Percentiles rank a stretch among this genome's conserved stretches.
These are phyloP conservation scores for Fopius arisanus DNA, from an alignment of 1,140 invertebrate genomes.

Conservation along the genomic window DNA sequence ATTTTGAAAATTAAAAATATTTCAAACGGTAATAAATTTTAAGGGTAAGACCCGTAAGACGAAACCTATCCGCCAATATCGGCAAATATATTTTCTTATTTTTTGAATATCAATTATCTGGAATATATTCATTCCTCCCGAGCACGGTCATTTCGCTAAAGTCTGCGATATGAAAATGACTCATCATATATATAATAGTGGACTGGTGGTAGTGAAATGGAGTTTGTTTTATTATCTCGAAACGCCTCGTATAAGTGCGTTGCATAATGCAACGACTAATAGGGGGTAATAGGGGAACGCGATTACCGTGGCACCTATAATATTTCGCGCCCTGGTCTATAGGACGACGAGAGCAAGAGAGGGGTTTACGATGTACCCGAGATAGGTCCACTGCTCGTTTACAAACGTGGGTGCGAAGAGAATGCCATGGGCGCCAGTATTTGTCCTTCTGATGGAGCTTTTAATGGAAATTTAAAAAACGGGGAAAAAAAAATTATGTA, in stretches of 20 bases:
- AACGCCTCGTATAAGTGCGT: constrained; percentile 48
- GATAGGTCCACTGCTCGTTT: constrained; percentile 20
- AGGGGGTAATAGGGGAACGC: constrained; percentile 52
- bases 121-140: no score
- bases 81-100: no score
- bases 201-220: constrained; percentile 5
- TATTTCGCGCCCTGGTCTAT: constrained; percentile 35
- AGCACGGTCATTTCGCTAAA: no score
- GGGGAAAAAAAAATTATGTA: not conserved
- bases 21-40: no score
- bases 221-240: constrained; percentile 57
- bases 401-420: not conserved
- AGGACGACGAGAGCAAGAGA: constrained; percentile 15
- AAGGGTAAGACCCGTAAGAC: no score
- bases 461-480: constrained; percentile 4
- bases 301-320: constrained; percentile 46
- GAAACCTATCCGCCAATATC: no score
- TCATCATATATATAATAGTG: constrained; percentile 43
- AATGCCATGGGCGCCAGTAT: not conserved
- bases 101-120: no score
- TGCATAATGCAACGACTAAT: constrained; percentile 57
- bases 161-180: constrained; percentile 50
- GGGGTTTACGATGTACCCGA: constrained; percentile 25
- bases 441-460: constrained; percentile 24
- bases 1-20: no score